Percentiles rank a stretch among this genome's conserved stretches.
These are phyloP conservation scores for Pristionchus fissidentatus DNA, from an alignment of 2,888 invertebrate genomes.

Conservation along the genomic window DNA sequence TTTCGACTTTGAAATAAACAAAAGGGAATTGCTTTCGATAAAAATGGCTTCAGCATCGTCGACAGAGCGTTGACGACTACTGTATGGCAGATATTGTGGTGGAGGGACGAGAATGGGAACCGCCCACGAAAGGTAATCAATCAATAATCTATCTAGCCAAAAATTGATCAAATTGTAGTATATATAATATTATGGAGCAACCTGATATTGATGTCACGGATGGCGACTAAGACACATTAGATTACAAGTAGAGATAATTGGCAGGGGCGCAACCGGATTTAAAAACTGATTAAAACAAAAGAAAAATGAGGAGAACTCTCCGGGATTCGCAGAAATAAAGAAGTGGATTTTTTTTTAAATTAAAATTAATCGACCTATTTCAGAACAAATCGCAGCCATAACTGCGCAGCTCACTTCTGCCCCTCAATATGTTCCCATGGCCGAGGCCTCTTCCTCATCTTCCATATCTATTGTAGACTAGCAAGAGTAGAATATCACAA, in stretches of 20 bases:
- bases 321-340: too few species aligned
- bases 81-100: background rate
- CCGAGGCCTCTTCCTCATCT: background rate
- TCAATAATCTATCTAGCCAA: background rate
- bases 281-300: background rate
- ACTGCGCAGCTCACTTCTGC: constrained; percentile 7
- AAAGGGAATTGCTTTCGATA: too few species aligned
- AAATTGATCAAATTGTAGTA: background rate
- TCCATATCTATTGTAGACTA: background rate
- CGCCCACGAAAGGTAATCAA: constrained; percentile 7
- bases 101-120: constrained; percentile 13
- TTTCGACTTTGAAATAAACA: too few species aligned
- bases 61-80: background rate
- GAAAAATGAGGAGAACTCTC: too few species aligned
- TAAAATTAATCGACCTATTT: background rate
- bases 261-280: background rate
- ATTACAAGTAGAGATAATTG: background rate
- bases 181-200: background rate
- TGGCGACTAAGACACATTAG: background rate
- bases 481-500: background rate
- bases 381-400: background rate
- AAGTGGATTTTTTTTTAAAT: too few species aligned
- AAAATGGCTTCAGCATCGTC: background rate
- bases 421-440: constrained; percentile 1
- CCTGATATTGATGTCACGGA: background rate